Percentiles rank a stretch among this genome's conserved stretches.
These are phyloP conservation scores for Aelia acuminata DNA, from an alignment of 2,888 invertebrate species.

Conservation along the genomic window DNA sequence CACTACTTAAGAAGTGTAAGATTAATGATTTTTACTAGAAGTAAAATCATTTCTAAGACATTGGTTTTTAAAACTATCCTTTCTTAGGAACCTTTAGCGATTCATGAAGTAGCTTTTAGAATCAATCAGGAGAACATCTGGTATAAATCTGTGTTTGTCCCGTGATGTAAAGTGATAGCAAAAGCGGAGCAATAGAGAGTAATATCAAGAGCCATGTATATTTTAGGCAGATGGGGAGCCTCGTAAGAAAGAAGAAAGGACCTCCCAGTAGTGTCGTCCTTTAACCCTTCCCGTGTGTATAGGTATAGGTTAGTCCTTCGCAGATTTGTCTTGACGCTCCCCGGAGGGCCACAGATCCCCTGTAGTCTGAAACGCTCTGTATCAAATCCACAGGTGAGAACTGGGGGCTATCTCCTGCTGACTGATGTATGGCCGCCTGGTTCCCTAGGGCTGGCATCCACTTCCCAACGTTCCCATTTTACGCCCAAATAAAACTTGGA, in stretches of 20 bases:
- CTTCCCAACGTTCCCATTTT: background rate
- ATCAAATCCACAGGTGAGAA: conserved; percentile 56
- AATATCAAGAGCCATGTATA: background rate
- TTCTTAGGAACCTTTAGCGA: background rate
- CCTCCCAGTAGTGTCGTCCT: conserved; percentile 10
- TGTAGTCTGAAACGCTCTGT: background rate
- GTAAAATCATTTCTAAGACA: too few relatives aligned
- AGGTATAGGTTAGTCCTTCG: conserved; percentile 20
- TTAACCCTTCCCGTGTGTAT: conserved; percentile 12
- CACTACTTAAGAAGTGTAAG: too few relatives aligned
- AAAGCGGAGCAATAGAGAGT: background rate
- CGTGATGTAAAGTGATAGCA: background rate
- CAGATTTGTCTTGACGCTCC: background rate
- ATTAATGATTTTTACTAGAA: too few relatives aligned
- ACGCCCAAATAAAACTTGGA: background rate
- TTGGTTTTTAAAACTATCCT: too few relatives aligned
- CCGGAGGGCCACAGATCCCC: conserved; percentile 4
- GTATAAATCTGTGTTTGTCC: background rate
- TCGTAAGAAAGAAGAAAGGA: background rate
- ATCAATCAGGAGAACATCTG: background rate
- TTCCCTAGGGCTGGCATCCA: background rate
- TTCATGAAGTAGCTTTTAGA: background rate
- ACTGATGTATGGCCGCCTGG: background rate
- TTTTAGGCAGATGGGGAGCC: background rate
- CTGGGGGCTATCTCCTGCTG: background rate